Percentiles rank a stretch among this genome's conserved stretches.
phyloP scores from a whole-genome alignment of 2,113 vertebrate genomes.

The Macaca mulatta region DNA sequence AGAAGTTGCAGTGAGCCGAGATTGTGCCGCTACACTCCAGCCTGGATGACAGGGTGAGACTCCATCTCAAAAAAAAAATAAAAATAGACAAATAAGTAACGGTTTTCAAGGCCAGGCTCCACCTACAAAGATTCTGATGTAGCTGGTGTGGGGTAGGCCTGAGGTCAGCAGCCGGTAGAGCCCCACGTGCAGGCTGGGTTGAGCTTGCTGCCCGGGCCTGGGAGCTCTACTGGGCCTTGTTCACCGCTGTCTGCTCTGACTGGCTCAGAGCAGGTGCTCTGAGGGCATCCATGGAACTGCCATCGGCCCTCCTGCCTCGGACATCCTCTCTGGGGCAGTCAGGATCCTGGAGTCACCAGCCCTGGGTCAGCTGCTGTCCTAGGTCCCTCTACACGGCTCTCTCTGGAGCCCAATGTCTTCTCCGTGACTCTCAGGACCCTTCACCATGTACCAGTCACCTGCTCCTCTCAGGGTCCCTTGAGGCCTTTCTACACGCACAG shows the following conservation, averaged over 20 bases:
- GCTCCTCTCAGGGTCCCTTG: not conserved
- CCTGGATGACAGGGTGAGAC: too few species aligned
- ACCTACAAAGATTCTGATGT: not conserved
- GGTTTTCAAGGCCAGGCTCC: not conserved
- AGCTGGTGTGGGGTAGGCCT: rapidly evolving
- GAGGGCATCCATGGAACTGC: too few species aligned
- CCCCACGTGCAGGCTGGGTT: not conserved
- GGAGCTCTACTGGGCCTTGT: not conserved
- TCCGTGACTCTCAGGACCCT: not conserved
- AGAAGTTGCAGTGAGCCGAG: too few species aligned
- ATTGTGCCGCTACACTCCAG: too few species aligned
- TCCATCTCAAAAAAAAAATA: not conserved
- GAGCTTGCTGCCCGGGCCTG: not conserved
- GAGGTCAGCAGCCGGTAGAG: not conserved
- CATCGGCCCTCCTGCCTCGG: rapidly evolving
- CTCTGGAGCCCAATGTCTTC: not conserved
- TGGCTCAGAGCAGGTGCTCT: not conserved
- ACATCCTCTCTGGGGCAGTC: not conserved
- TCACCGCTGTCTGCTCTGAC: too few species aligned
- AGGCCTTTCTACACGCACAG: rapidly evolving
- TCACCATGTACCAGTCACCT: rapidly evolving
- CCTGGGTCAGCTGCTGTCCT: not conserved
- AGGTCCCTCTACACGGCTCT: not conserved
- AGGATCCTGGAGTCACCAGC: rapidly evolving
- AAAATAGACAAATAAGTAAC: not conserved